Evolutionary conservation across 2,113 vertebrate genomes (phyloP), one percentile per base, ranked within the genome.

Genomic region (Poecilia latipinna): DNA sequence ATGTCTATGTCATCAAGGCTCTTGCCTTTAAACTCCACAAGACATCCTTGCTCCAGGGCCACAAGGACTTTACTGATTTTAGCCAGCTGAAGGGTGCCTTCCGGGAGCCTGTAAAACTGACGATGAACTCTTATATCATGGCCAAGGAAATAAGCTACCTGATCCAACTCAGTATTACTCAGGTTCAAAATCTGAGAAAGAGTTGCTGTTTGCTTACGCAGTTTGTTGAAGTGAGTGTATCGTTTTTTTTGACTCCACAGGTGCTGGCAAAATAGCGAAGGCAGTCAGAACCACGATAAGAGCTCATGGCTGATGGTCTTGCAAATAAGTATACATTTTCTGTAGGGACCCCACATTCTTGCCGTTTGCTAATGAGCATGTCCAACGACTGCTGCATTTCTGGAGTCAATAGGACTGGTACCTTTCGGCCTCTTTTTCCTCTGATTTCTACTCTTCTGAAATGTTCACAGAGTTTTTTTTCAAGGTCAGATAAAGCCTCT

Each of bases 181-280:
- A 86, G 64, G 72, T 89, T 88, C 1, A 88, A 70, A 7, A 88
- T 77, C 4, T 80, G 75, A 12, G 83, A 89, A 8, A 35, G 33
- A 2, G 84, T 89, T 42, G 48, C 82, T 17, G 72, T 78, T 39
- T 82, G 87, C 28, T 86, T 90, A 4, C 75, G 22, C 8, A 89
- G 71, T 42, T 83, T 29, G 79, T 84, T 1, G 79, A 89, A 0
- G 82, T 83, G 0, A 91, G 65, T 24, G 13, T 65, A 13, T 76
- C 31, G 12, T 79, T 77, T 2, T 17, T 73, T 61, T 84, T 82
- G 8, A 77, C 83, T 6, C 81, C 81, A 15, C 81, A 86, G n/a
- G 5, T 28, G 2, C 37, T 54, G 1, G 72, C 71, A 35, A 81
- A 87, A 3, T 65, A 6, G 0, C 80, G 72, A 6, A 88, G 63